Conservation (phyloP, 2,113 vertebrate genomes). For the Tachysurus fulvidraco region DNA sequence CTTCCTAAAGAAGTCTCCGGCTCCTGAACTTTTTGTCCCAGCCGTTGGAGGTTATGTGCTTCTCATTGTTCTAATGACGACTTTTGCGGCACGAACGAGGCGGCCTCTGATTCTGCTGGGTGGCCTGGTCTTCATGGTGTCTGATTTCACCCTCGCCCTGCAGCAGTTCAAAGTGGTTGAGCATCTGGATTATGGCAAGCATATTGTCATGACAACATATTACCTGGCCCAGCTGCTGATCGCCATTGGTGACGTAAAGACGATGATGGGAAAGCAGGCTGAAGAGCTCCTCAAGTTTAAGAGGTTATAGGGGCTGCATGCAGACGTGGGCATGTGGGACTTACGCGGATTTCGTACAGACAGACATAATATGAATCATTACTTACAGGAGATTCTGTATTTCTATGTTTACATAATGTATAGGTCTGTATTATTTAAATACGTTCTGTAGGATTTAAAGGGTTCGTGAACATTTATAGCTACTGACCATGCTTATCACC, state of each 20-base stretch:
- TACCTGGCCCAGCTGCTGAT: constrained; percentile 81
- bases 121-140: constrained; percentile 72
- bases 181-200: constrained; percentile 44
- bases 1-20: constrained; percentile 59
- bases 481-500: background rate
- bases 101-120: constrained; percentile 59
- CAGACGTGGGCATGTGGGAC: background rate
- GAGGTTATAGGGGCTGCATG: constrained; percentile 55
- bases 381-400: background rate
- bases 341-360: constrained; percentile 27
- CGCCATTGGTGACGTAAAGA: constrained; percentile 68
- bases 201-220: constrained; percentile 78
- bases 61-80: constrained; percentile 69
- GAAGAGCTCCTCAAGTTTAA: constrained; percentile 72
- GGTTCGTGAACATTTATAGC: background rate
- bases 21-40: constrained; percentile 58
- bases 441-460: background rate
- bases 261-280: constrained; percentile 41
- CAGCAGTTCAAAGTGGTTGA: constrained; percentile 68
- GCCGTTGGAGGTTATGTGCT: constrained; percentile 65
- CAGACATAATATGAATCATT: background rate
- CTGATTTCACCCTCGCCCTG: constrained; percentile 72
- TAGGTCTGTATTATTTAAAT: background rate
- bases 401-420: background rate
- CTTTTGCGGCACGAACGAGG: constrained; percentile 64